Conservation (phyloP, 2,113 vertebrate genomes). For the Megaceryle torquata region DNA sequence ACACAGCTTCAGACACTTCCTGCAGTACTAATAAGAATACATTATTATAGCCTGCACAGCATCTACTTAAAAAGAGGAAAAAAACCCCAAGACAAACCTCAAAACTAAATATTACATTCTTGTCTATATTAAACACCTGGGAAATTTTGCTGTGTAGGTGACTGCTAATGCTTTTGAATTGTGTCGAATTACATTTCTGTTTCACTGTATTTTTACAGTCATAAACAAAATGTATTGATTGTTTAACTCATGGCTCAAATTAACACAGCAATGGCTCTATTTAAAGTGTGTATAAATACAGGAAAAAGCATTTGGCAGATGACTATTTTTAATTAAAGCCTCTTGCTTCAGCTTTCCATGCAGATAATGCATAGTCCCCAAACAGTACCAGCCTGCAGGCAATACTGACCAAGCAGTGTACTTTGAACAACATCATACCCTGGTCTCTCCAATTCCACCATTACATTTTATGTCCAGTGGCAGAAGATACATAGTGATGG, state of each 20-base stretch:
- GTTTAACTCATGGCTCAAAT: background rate
- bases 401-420: background rate
- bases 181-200: background rate
- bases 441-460: background rate
- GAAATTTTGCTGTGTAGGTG: background rate
- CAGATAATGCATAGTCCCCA: accelerated
- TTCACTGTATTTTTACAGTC: background rate
- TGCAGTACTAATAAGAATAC: background rate
- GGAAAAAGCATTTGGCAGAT: background rate
- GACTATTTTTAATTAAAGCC: background rate
- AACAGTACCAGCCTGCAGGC: background rate
- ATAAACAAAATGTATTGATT: background rate
- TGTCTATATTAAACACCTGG: background rate
- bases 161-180: background rate
- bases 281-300: background rate
- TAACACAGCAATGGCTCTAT: background rate
- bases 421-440: background rate
- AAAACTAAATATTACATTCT: background rate
- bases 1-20: background rate
- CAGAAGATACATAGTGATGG: background rate
- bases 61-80: background rate
- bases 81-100: background rate
- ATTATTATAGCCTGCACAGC: background rate
- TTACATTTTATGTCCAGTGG: background rate
- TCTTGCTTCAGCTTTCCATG: background rate